These are phyloP conservation scores for Ellobius talpinus DNA, from an alignment of 2,113 vertebrate species.

Conservation along the genomic window DNA sequence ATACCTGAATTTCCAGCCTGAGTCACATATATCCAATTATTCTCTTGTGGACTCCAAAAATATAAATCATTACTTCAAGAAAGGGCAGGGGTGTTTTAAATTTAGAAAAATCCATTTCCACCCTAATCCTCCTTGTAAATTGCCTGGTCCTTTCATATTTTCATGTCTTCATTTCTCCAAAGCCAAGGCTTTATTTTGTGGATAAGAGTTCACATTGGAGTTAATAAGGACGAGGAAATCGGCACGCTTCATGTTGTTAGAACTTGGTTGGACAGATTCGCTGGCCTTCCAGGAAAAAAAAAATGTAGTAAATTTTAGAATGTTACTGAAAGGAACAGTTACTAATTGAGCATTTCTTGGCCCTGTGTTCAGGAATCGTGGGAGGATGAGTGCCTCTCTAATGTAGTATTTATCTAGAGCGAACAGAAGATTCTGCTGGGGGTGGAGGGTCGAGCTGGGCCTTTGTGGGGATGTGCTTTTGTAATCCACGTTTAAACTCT, in stretches of 20 bases:
- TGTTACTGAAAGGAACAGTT: not conserved
- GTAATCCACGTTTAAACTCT: not conserved
- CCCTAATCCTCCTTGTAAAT: not conserved
- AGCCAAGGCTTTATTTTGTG: constrained; percentile 32
- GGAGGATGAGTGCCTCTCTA: not conserved
- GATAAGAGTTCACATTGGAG: not conserved
- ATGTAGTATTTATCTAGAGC: not conserved
- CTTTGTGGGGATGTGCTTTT: not conserved
- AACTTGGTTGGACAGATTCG: not conserved
- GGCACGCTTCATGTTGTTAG: constrained; percentile 11
- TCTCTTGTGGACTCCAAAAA: constrained; percentile 52
- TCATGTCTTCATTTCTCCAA: constrained; percentile 45
- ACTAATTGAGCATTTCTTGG: constrained; percentile 34
- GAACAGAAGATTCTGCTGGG: not conserved
- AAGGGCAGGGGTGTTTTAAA: constrained; percentile 64
- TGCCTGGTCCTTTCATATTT: not conserved
- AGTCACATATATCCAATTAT: constrained; percentile 63
- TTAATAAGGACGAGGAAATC: constrained; percentile 57
- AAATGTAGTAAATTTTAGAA: constrained; percentile 34
- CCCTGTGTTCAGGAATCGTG: not conserved
- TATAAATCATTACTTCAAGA: constrained; percentile 70
- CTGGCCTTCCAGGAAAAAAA: constrained; percentile 6
- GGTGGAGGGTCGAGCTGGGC: not conserved
- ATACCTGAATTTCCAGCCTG: constrained; percentile 74
- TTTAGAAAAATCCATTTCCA: constrained; percentile 54